Percentiles rank a stretch among this genome's conserved stretches.
These are phyloP conservation scores for Actinia equina DNA, from an alignment of 64 coral and sea anemone species.

Conservation along the genomic window DNA sequence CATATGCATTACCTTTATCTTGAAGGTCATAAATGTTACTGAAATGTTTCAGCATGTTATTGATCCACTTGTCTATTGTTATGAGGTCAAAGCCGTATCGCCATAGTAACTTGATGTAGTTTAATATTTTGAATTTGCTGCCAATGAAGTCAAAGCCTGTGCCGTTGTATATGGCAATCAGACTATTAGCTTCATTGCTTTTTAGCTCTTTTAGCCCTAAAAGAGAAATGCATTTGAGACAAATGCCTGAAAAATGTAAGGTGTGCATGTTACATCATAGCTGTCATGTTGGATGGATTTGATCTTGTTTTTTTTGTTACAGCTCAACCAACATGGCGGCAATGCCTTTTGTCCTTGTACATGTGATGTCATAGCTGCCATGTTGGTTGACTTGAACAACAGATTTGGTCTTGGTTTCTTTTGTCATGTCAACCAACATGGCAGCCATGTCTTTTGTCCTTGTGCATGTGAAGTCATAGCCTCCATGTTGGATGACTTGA, in stretches of 20 bases:
- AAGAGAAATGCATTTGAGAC: background rate
- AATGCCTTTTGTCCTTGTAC: too few species aligned
- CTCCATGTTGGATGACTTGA: too few species aligned
- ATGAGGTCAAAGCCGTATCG: constrained; percentile 88
- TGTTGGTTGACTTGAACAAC: too few species aligned
- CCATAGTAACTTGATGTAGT: constrained; percentile 85
- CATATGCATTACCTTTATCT: constrained; percentile 49
- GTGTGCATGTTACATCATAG: too few species aligned
- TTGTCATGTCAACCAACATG: too few species aligned
- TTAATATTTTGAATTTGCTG: constrained; percentile 75
- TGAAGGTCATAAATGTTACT: constrained; percentile 81
- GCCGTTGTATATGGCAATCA: constrained; percentile 76
- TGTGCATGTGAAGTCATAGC: too few species aligned
- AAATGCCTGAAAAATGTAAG: background rate
- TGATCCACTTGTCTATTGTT: constrained; percentile 68
- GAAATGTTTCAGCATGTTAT: constrained; percentile 70
- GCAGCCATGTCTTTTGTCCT: too few species aligned
- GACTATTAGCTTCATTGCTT: constrained; percentile 50
- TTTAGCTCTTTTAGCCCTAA: constrained; percentile 71
- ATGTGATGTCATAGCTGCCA: too few species aligned
- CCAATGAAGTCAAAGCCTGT: constrained; percentile 77
- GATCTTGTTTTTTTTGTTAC: too few species aligned
- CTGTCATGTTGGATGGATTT: too few species aligned
- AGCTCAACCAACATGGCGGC: too few species aligned
- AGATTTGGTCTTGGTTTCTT: too few species aligned